These are phyloP conservation scores for Alviniconcha strummeri DNA, from an alignment of 2,888 invertebrate species.

Conservation along the genomic window DNA sequence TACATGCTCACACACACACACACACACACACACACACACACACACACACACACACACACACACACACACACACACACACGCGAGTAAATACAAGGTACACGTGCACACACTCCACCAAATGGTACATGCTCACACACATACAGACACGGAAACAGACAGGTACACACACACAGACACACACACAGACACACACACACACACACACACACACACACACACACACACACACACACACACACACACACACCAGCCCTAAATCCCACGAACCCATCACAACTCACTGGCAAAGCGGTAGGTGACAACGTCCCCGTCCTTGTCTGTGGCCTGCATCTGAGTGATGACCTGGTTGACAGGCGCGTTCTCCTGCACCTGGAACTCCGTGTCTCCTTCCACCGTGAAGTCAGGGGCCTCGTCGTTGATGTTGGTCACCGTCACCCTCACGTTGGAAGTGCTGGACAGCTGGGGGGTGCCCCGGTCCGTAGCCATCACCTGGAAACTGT, in stretches of 20 bases:
- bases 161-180: constrained; percentile 1
- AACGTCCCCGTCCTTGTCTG: constrained; percentile 97
- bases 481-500: constrained; percentile 92
- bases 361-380: constrained; percentile 75
- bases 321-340: constrained; percentile 92
- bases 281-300: constrained; percentile 85
- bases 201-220: constrained; percentile 14
- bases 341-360: neutral
- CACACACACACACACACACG: constrained; percentile 10
- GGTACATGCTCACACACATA: constrained; percentile 1
- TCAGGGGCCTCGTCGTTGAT: constrained; percentile 96
- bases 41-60: neutral
- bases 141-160: neutral
- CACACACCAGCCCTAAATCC: neutral
- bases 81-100: neutral
- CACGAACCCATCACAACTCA: constrained; percentile 39
- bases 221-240: neutral
- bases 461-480: constrained; percentile 95
- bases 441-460: constrained; percentile 85
- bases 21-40: neutral
- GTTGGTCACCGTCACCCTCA: constrained; percentile 95
- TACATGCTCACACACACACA: neutral
- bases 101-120: too few relatives aligned
- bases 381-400: constrained; percentile 48
- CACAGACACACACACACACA: neutral